Percentiles rank a stretch among this genome's conserved stretches.
Evolutionary conservation across 92 coral and sea anemone genomes (phyloP).

Genomic region (Palythoa grandiflora): DNA sequence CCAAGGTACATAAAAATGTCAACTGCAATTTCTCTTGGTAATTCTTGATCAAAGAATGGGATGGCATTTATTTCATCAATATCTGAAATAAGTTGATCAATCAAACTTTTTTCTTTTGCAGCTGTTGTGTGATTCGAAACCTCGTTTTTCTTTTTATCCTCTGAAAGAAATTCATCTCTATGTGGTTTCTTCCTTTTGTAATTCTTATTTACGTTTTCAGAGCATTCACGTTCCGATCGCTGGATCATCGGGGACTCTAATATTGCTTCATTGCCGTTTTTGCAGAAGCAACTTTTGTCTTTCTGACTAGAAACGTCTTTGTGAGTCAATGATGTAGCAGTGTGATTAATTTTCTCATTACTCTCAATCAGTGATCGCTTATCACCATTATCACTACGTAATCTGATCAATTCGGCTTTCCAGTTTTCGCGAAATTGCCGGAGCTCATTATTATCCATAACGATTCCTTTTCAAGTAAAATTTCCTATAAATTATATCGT

Average conservation of each 20-base stretch:
- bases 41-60: constrained; percentile 89
- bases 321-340: constrained; percentile 2
- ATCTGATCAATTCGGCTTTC: constrained; percentile 69
- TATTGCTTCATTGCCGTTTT: not conserved
- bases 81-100: constrained; percentile 90
- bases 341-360: not conserved
- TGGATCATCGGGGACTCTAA: not conserved
- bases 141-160: constrained; percentile 18
- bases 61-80: constrained; percentile 88
- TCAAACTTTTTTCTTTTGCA: constrained; percentile 50
- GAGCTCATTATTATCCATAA: constrained; percentile 68
- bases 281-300: not conserved
- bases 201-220: constrained; percentile 2
- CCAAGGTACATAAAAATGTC: constrained; percentile 75
- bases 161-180: not conserved
- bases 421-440: constrained; percentile 75
- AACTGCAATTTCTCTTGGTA: constrained; percentile 91
- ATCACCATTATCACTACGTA: not conserved
- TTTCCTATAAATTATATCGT: no score
- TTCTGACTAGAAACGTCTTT: not conserved
- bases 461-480: not conserved
- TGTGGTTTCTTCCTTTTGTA: constrained; percentile 16
- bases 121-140: not conserved
- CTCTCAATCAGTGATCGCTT: not conserved
- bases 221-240: not conserved